Base-by-base conservation (phyloP, 2,797 vertebrate species). In the Diglossa cyanea region DNA sequence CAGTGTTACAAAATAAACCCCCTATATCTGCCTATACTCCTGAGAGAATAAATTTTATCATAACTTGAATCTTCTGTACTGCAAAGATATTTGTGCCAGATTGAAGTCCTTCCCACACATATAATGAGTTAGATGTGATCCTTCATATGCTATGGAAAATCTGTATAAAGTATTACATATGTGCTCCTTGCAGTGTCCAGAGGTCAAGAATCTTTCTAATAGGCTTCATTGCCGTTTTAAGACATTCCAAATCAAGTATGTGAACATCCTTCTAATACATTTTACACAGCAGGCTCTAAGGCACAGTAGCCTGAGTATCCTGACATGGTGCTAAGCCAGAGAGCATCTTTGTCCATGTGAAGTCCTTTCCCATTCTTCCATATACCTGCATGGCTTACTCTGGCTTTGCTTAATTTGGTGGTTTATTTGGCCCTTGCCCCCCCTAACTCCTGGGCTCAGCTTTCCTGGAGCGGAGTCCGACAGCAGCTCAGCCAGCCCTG, bases 381-480 rank as follows among this genome's bases (percentile, higher is more conserved):
- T 0, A 0, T 39, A 45, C 16, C 42, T 45, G 16, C 26, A 11
- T 17, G 17, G 7, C 35, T 88, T 76, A 7, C 16, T 88, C n/a
- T 13, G 11, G 39, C 17, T 90, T 92, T 48, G 44, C 25, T 63
- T 47, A 13, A 60, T 42, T 40, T 11, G 10, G 31, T 60, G 26
- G 11, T 67, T 90, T 65, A 5, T 26, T 57, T 50, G 24, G 40
- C 44, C 17, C 19, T 28, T 68, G 21, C 35, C 71, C 39, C 16
- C 3, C 28, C 18, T 44, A 26, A 37, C 5, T 63, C 31, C 42
- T 63, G 62, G 31, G 33, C 14, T 87, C 50, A 66, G 75, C 39
- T 88, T 68, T 50, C 50, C 35, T 61, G 48, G 60, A 0, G 5
- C 5, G n/a, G 47, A 24, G 28, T 48, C 44, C 0, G 0, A 37